A percentile compares a stretch with the other conserved stretches of the same genome.
Conservation (phyloP, 2,113 vertebrate genomes). For the Motacilla alba region DNA sequence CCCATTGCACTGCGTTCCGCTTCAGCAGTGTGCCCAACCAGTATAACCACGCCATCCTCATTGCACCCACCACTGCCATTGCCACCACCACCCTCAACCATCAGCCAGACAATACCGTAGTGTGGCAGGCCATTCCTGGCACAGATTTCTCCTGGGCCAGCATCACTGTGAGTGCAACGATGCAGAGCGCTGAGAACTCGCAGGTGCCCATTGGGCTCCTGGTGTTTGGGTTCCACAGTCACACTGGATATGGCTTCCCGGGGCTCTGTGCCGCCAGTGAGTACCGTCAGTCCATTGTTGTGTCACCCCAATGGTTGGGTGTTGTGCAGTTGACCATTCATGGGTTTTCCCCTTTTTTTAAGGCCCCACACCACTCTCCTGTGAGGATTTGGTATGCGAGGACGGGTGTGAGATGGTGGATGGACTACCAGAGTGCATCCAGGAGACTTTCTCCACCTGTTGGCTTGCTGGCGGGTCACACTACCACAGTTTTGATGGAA, state of each 20-base stretch:
- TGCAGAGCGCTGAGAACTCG: not conserved
- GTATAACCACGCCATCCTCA: constrained; percentile 55
- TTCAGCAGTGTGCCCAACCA: constrained; percentile 7
- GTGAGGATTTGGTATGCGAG: not conserved
- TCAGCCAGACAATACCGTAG: not conserved
- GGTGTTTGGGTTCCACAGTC: constrained; percentile 49
- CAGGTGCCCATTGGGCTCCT: constrained; percentile 55
- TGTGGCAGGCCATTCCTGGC: constrained; percentile 51
- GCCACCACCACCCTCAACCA: constrained; percentile 21
- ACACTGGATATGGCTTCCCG: constrained; percentile 62
- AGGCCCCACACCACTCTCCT: not conserved
- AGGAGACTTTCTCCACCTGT: not conserved
- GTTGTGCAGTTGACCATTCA: not conserved
- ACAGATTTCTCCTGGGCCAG: constrained; percentile 71
- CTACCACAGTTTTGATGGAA: constrained; percentile 35
- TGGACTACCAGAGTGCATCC: not conserved
- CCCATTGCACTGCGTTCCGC: constrained; percentile 63
- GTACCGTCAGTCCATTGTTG: not conserved
- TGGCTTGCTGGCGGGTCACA: not conserved
- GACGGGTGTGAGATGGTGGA: not conserved
- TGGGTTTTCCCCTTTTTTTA: not conserved
- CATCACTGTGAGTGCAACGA: not conserved
- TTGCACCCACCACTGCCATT: not conserved
- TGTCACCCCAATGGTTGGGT: rapidly evolving
- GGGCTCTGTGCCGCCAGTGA: not conserved